A percentile compares a stretch with the other conserved stretches of the same genome.
Conservation (phyloP, 30 jellyfish, hydroid and myxozoan species). For the Turritopsis dohrnii region DNA sequence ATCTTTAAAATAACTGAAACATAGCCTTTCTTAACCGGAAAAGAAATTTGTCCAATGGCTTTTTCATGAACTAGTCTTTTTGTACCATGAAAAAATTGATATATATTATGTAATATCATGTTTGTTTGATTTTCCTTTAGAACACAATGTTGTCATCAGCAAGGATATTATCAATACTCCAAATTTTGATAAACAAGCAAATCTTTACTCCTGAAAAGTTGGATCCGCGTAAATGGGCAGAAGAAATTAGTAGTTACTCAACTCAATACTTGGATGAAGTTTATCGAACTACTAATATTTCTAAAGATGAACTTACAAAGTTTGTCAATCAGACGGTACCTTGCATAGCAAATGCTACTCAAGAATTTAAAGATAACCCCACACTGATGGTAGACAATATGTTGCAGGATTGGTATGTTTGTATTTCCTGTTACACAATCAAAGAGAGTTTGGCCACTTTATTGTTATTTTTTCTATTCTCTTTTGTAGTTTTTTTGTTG, state of each 20-base stretch:
- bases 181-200: background rate
- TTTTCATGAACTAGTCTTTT: too few species aligned
- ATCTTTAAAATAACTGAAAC: too few species aligned
- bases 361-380: background rate
- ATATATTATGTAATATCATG: too few species aligned
- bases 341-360: background rate
- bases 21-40: too few species aligned
- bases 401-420: background rate
- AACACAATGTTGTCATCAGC: background rate
- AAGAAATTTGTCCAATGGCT: too few species aligned
- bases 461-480: background rate
- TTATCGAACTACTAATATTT: background rate
- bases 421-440: background rate
- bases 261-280: background rate
- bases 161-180: background rate
- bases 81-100: too few species aligned
- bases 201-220: background rate
- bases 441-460: background rate
- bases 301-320: background rate
- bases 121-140: background rate
- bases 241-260: background rate
- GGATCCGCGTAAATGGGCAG: background rate
- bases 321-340: background rate
- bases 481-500: background rate
- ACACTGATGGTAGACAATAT: background rate